Percentiles rank a stretch among this genome's conserved stretches.
Conservation (phyloP, 2,888 invertebrate species). For the Entomobrya multifasciata region DNA sequence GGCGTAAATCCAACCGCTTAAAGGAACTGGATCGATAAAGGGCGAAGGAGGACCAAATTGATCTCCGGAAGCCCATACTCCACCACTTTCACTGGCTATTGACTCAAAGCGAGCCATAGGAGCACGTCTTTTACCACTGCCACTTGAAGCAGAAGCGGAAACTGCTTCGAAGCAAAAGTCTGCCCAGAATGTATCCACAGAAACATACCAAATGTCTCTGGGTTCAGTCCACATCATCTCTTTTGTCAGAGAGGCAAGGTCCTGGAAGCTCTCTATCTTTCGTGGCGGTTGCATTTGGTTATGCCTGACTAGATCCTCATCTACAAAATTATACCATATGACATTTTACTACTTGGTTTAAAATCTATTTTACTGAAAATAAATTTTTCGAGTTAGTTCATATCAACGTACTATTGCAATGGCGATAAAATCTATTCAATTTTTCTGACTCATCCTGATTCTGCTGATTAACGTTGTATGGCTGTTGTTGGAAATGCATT, state of each 20-base stretch:
- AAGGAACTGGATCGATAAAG: constrained; percentile 91
- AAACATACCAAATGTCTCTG: constrained; percentile 92
- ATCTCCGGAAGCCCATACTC: constrained; percentile 73
- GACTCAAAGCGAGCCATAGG: constrained; percentile 82
- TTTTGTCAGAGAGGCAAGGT: constrained; percentile 74
- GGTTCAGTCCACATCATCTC: constrained; percentile 90
- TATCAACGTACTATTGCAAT: constrained; percentile 54
- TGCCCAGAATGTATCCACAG: constrained; percentile 94
- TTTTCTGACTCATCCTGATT: constrained; percentile 84
- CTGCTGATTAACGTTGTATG: neutral
- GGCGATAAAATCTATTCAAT: constrained; percentile 52
- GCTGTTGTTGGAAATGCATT: constrained; percentile 12
- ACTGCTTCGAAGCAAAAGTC: constrained; percentile 91
- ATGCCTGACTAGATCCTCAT: constrained; percentile 65
- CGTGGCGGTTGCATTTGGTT: constrained; percentile 81
- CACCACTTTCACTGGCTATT: constrained; percentile 80
- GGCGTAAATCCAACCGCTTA: constrained; percentile 89
- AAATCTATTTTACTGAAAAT: no score
- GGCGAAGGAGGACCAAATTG: constrained; percentile 81
- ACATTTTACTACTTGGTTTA: no score
- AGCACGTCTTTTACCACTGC: constrained; percentile 68
- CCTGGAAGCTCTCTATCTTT: constrained; percentile 72
- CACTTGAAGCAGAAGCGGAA: constrained; percentile 83
- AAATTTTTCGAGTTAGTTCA: neutral
- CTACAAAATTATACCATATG: constrained; percentile 31